phyloP scores from a whole-genome alignment of 2,888 invertebrate genomes.

The Gibbula magus region DNA sequence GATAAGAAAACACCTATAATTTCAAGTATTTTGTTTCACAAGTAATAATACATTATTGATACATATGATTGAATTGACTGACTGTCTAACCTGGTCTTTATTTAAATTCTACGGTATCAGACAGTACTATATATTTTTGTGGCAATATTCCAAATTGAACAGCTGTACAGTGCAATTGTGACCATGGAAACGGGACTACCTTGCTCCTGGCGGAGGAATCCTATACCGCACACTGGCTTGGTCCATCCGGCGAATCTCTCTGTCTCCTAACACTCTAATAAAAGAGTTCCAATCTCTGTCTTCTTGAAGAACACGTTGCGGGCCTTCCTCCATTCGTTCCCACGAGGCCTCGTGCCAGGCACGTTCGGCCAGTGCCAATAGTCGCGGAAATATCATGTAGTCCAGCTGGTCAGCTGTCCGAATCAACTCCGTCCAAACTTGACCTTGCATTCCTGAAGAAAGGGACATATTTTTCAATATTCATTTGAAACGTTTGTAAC shows the following conservation, averaged over 20 bases:
- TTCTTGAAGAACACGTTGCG: constrained; percentile 1
- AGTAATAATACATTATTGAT: no score
- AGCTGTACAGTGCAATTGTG: no score
- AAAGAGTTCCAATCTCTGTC: constrained; percentile 59
- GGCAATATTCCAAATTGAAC: no score
- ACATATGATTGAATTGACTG: no score
- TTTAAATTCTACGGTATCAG: no score
- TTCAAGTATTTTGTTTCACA: no score
- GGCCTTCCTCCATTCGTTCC: constrained; percentile 47
- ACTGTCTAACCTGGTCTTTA: no score
- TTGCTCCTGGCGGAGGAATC: constrained; percentile 61
- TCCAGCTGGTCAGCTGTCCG: constrained; percentile 50
- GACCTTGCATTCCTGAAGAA: constrained; percentile 65
- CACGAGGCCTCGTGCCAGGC: constrained; percentile 68
- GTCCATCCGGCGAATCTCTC: constrained; percentile 56
- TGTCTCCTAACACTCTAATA: constrained; percentile 53
- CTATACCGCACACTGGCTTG: constrained; percentile 51
- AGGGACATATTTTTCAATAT: no score
- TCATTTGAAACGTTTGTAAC: no score
- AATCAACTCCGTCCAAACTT: constrained; percentile 67
- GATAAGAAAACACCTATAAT: no score
- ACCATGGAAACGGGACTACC: constrained; percentile 37
- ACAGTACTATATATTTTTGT: no score
- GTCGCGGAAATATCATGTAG: constrained; percentile 62
- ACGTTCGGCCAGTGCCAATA: constrained; percentile 68